Evolutionary conservation across 1,140 invertebrate genomes (phyloP).

Genomic region (Maconellicoccus hirsutus): DNA sequence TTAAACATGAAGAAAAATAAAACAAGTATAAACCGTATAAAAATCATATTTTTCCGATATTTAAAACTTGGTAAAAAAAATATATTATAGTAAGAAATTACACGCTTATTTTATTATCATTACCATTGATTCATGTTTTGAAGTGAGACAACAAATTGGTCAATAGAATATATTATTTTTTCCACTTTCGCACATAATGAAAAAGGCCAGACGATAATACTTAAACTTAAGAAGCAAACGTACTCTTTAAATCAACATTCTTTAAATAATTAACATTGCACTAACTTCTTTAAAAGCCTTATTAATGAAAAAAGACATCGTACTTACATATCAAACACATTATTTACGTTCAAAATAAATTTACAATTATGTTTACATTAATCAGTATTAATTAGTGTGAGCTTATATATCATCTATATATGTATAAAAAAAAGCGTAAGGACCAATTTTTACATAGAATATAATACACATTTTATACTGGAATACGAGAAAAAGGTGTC

Average conservation of each 20-base stretch:
- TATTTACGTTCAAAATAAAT: background rate
- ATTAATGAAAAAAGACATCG: background rate
- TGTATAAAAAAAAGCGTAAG: background rate
- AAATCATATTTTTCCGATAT: background rate
- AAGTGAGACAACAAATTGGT: no score
- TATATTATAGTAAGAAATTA: background rate
- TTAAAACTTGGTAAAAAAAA: conserved; percentile 5
- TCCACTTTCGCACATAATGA: background rate
- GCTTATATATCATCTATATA: background rate
- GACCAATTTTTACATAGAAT: background rate
- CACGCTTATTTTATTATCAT: background rate
- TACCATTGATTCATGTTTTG: no score
- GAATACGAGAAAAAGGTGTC: background rate
- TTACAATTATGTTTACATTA: background rate
- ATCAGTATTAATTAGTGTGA: background rate
- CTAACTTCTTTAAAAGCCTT: background rate
- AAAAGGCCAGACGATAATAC: background rate
- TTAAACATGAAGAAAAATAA: background rate
- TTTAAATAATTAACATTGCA: conserved; percentile 5
- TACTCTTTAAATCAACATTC: background rate
- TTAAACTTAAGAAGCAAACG: background rate
- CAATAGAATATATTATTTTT: no score
- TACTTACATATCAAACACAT: background rate
- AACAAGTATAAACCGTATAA: background rate
- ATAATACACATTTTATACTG: background rate